Base-by-base conservation (phyloP, 2,797 vertebrate genomes). In the Chlorospingus semifuscus region DNA sequence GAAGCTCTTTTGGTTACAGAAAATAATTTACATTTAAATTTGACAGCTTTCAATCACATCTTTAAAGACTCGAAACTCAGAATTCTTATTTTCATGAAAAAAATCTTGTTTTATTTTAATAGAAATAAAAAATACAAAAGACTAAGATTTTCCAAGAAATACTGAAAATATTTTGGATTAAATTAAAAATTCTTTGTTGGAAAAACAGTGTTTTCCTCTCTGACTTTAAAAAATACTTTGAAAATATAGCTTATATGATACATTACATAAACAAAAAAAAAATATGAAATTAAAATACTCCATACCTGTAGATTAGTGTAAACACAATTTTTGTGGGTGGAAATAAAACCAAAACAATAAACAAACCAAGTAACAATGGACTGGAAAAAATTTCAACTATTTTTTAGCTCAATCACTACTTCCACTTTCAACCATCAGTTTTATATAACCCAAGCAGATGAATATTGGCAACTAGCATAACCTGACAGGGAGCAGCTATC, bases 351-450 rank as follows among this genome's bases (percentile, higher is more conserved):
- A 15, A 83, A 71, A 46, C 5, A 78, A 50, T 47, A 30, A 61
- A 46, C 6, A 4, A 36, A 16, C 2, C 3, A 61, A 53, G 2
- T 2, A 86, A 65, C 8, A 72, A 13, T 0, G 0, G 2, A 66
- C 10, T 65, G 29, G 15, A 55, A 83, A 68, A 50, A 39, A 23
- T 0, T 23, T 55, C 26, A 60, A 3, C 15, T 77, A 10, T 24
- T 61, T 82, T 87, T 74, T n/a, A 74, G 12, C 15, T 83, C 16
- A 56, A 46, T n/a, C 7, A 5, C 19, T 47, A 44, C 11, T 70
- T 85, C 26, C 64, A 66, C 9, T 92, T 68, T 63, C 44, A 85
- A 17, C 24, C 9, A 30, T 36, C 20, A 52, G 3, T 64, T 80
- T 79, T 22, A 83, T 77, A 80, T 39, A 68, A 61, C 32, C 4